Evolutionary conservation across 1,140 invertebrate genomes (phyloP).

Genomic region (Micrasema minimum): DNA sequence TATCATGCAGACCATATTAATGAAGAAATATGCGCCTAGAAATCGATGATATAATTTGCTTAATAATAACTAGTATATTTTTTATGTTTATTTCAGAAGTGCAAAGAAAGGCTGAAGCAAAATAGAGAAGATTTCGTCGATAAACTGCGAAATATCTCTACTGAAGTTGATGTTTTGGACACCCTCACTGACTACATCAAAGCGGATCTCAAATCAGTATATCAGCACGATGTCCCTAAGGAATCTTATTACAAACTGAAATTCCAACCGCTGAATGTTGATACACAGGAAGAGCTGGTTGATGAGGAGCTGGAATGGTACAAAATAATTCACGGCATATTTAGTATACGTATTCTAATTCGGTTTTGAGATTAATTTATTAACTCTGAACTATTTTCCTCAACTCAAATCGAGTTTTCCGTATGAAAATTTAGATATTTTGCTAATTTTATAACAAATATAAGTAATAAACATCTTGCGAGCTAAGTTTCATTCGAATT

Average conservation of each 20-base stretch:
- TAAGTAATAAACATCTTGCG: no score
- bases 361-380: no score
- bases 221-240: conserved; percentile 4
- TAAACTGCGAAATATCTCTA: conserved; percentile 35
- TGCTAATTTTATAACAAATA: no score
- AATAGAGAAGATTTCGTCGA: conserved; percentile 47
- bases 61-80: no score
- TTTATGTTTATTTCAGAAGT: conserved; percentile 49
- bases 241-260: conserved; percentile 12
- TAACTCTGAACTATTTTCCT: no score
- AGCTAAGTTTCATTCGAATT: no score
- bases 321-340: conserved; percentile 6
- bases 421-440: no score
- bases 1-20: no score
- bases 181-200: conserved; percentile 42
- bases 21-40: no score
- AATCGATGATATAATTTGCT: no score
- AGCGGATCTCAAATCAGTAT: conserved; percentile 43
- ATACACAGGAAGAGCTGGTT: conserved; percentile 35
- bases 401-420: no score
- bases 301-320: conserved; percentile 48
- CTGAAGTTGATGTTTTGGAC: conserved; percentile 33
- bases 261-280: conserved; percentile 10
- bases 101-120: conserved; percentile 44
- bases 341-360: no score